These are phyloP conservation scores for Stomatorhinus walkeri DNA, from an alignment of 2,797 vertebrate species.

Conservation along the genomic window DNA sequence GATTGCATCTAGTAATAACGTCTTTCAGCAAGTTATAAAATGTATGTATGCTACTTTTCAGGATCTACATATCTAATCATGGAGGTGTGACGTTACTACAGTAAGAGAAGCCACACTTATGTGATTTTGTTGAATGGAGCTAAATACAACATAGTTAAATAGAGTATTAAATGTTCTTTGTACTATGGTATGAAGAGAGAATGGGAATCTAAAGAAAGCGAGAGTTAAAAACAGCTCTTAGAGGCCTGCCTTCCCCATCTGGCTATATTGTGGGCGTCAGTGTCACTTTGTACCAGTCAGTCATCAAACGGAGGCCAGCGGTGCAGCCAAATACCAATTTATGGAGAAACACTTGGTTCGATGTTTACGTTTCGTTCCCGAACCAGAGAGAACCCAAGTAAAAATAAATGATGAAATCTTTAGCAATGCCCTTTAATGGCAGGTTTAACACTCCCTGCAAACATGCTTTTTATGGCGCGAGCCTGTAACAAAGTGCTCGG, in stretches of 20 bases:
- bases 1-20: neutral
- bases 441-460: neutral
- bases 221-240: neutral
- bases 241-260: neutral
- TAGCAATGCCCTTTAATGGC: neutral
- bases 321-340: neutral
- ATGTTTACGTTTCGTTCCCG: neutral
- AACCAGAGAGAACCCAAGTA: neutral
- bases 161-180: neutral
- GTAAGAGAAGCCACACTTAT: neutral
- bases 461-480: neutral
- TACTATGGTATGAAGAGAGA: neutral
- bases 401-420: slow-evolving; percentile 12
- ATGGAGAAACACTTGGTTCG: neutral
- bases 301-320: neutral
- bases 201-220: neutral
- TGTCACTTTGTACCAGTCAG: neutral
- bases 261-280: neutral
- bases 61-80: neutral
- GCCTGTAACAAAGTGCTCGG: neutral
- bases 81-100: neutral
- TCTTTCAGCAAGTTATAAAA: neutral
- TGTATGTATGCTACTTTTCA: neutral
- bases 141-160: neutral
- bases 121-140: neutral